Evolutionary conservation across 2,113 vertebrate genomes (phyloP).

Genomic region (Todiramphus saurophagus): DNA sequence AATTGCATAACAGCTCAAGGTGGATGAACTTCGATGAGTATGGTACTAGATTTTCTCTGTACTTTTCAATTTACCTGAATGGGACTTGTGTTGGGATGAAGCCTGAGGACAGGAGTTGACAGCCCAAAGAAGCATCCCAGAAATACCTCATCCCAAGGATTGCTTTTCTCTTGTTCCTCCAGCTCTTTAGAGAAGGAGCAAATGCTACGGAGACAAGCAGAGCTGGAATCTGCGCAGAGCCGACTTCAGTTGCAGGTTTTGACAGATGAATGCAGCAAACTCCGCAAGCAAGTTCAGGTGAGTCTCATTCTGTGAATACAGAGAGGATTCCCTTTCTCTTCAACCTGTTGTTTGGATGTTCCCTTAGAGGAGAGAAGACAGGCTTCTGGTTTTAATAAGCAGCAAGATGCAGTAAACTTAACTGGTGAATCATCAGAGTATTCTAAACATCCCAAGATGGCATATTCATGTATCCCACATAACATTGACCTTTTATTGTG

Average conservation of each 20-base stretch:
- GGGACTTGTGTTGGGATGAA: not conserved
- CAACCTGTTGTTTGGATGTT: not conserved
- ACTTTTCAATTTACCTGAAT: not conserved
- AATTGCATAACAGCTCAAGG: not conserved
- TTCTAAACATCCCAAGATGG: not conserved
- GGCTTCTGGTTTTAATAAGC: not conserved
- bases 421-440: not conserved
- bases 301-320: not conserved
- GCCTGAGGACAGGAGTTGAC: not conserved
- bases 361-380: not conserved
- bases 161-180: not conserved
- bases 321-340: not conserved
- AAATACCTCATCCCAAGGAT: not conserved
- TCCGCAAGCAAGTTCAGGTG: constrained; percentile 87
- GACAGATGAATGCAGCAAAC: constrained; percentile 84
- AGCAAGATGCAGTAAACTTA: not conserved
- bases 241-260: constrained; percentile 89
- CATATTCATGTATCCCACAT: not conserved
- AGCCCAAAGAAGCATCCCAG: not conserved
- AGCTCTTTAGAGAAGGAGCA: constrained; percentile 89
- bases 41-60: not conserved
- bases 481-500: not conserved
- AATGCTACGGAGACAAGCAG: constrained; percentile 82
- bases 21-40: not conserved
- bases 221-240: constrained; percentile 91